Base-by-base conservation (phyloP, 1,140 invertebrate genomes). In the Polyergus mexicanus region DNA sequence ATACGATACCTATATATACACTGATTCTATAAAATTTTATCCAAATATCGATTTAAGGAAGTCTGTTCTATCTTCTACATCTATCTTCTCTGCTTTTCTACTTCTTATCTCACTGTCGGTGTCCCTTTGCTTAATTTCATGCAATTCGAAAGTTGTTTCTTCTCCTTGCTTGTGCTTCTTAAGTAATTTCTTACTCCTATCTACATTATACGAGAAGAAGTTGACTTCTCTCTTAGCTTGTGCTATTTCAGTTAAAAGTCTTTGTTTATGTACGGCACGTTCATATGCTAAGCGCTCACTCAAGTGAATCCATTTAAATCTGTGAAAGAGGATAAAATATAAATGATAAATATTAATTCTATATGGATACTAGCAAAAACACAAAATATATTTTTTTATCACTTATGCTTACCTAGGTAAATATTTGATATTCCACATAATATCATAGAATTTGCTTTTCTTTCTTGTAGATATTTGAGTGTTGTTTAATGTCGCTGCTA, bases 341-440 rank as follows among this genome's bases (percentile, higher is more conserved):
- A 22, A 56, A 56, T 51, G 16, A 51, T 56, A 81, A 62, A 65
- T 44, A 54, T 32, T 35, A 72, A 56, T 25, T 22, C 65, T 51
- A 74, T 62, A 72, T 56, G 19, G 19, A 80, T 58, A 28, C 11
- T 13, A 65, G 11, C 11, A 28, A 65, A 84, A 13, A 16, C 0
- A 51, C 56, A 72, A 35, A 35, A 51, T 54, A 74, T 66, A 56
- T 58, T 5, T 51, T 51, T 51, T 19, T 58, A 56, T 44, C 56
- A 6, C 5, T 6, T 16, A 51, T 51, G 47, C 16, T 84, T 95
- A 97, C 97, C 96, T 97, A 8, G 97, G 97, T 75, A 99, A 96
- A 95, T 99, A 99, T 95, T 99, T 99, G 72, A 99, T 98, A 92
- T 98, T 99, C 99, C 99, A 99, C 56, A 99, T 96, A 93, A 97